These are phyloP conservation scores for Limosa lapponica DNA, from an alignment of 2,797 vertebrate species.

Conservation along the genomic window DNA sequence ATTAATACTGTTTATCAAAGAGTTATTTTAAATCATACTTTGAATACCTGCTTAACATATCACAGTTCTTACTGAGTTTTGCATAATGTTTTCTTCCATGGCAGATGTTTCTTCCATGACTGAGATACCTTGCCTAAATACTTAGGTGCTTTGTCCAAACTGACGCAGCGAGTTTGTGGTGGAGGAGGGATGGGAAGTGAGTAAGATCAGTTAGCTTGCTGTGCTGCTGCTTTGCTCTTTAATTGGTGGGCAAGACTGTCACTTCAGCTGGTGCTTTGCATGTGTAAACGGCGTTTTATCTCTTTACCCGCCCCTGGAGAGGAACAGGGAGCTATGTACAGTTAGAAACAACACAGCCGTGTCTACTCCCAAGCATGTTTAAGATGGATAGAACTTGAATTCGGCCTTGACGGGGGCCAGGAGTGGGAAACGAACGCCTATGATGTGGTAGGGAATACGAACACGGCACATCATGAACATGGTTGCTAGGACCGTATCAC, in stretches of 20 bases:
- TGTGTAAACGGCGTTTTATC: fast-evolving
- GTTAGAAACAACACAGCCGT: fast-evolving
- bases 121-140: neutral
- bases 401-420: neutral
- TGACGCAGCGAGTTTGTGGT: fast-evolving
- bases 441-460: fast-evolving
- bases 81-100: neutral
- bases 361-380: neutral
- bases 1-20: neutral
- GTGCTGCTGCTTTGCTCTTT: neutral
- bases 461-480: fast-evolving
- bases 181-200: neutral
- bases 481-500: fast-evolving
- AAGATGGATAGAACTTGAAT: neutral
- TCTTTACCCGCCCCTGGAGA: neutral
- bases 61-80: neutral
- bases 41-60: neutral
- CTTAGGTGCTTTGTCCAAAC: neutral
- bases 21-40: neutral
- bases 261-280: neutral
- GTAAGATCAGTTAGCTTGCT: neutral
- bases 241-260: neutral
- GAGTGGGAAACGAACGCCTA: neutral
- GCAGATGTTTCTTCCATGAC: neutral
- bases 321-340: fast-evolving